These are phyloP conservation scores for Okapia johnstoni DNA, from an alignment of 2,113 vertebrate species.

Conservation along the genomic window DNA sequence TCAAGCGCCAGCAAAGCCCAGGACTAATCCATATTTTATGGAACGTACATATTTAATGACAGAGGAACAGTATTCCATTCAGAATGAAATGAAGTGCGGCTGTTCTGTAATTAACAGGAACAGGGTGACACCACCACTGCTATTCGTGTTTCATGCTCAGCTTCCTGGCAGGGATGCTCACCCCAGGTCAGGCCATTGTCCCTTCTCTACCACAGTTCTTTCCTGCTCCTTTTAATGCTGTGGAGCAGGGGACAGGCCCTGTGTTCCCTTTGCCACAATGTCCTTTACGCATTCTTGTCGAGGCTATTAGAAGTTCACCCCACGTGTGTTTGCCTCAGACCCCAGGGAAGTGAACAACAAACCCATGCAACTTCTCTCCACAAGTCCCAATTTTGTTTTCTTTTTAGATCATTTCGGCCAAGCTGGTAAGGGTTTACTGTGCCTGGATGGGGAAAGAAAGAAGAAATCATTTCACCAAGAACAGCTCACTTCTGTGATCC, in stretches of 20 bases:
- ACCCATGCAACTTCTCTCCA: background rate
- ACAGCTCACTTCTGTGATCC: background rate
- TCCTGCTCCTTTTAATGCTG: background rate
- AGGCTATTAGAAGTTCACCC: background rate
- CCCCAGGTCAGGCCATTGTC: background rate
- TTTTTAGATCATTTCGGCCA: background rate
- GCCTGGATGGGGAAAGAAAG: background rate
- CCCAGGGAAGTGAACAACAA: background rate
- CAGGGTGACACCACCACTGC: background rate
- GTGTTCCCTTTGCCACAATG: background rate
- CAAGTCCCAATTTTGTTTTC: background rate
- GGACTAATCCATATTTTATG: slow-evolving; percentile 79
- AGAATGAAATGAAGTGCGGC: slow-evolving; percentile 68
- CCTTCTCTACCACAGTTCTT: background rate
- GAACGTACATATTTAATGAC: slow-evolving; percentile 79
- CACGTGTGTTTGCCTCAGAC: background rate
- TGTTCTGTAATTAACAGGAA: slow-evolving; percentile 59
- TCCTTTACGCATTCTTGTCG: background rate
- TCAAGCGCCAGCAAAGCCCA: slow-evolving; percentile 68
- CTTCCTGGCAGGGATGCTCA: background rate
- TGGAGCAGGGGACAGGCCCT: background rate
- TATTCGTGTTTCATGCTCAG: background rate
- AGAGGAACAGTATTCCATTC: slow-evolving; percentile 65
- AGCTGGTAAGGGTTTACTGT: background rate
- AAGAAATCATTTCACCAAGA: background rate